A percentile compares a stretch with the other conserved stretches of the same genome.
These are phyloP conservation scores for Dusona sp. DNA, from an alignment of 2,888 invertebrate species.

Conservation along the genomic window DNA sequence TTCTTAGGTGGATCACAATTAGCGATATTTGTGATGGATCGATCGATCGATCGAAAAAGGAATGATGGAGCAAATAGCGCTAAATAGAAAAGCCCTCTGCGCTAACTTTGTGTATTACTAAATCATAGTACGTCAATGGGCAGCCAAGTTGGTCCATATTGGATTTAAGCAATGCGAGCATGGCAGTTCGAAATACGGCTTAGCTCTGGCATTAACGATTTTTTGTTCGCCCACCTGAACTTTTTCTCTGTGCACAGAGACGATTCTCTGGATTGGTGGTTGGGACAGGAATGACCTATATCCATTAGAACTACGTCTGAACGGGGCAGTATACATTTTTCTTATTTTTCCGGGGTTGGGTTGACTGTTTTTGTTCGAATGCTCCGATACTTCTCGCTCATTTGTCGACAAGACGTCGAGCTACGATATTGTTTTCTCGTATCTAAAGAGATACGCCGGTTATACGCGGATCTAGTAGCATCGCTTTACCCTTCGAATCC, in stretches of 20 bases:
- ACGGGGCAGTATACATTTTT: slow-evolving; percentile 24
- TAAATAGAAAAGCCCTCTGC: no score
- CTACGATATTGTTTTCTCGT: slow-evolving; percentile 62
- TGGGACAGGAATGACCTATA: slow-evolving; percentile 22
- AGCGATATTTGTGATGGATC: not conserved
- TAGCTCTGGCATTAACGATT: slow-evolving; percentile 14
- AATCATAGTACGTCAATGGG: slow-evolving; percentile 4
- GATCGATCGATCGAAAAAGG: not conserved
- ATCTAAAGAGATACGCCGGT: slow-evolving; percentile 49
- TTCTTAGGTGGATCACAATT: not conserved
- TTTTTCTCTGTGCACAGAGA: slow-evolving; percentile 23
- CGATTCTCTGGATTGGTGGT: slow-evolving; percentile 17
- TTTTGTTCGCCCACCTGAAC: slow-evolving; percentile 19
- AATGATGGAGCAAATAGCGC: not conserved
- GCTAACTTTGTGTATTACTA: slow-evolving; percentile 3
- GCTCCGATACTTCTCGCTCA: slow-evolving; percentile 35
- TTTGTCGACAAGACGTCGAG: slow-evolving; percentile 64
- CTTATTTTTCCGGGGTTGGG: slow-evolving; percentile 13
- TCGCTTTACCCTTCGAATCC: slow-evolving; percentile 50
- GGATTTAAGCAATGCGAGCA: slow-evolving; percentile 2
- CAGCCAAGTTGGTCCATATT: not conserved
- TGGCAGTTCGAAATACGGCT: not conserved
- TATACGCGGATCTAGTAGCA: slow-evolving; percentile 23
- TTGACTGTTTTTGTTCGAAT: slow-evolving; percentile 58
- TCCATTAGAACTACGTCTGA: slow-evolving; percentile 34